phyloP scores from a whole-genome alignment of 2,888 invertebrate genomes.

The Megamerina dolium region DNA sequence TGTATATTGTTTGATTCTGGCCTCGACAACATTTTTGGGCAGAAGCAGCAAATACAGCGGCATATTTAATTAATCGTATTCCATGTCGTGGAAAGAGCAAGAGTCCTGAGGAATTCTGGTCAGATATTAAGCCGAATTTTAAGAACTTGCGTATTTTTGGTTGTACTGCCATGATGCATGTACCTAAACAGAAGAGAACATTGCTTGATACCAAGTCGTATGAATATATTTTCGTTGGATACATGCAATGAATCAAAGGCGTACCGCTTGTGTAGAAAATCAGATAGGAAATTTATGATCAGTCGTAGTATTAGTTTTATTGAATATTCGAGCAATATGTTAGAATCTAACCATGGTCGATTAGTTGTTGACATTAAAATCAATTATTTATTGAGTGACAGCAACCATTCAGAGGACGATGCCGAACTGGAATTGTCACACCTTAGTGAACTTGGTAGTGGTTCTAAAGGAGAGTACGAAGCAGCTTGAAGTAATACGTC shows the following conservation, averaged over 20 bases:
- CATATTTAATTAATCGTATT: too few species aligned
- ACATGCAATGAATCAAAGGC: conserved; percentile 2
- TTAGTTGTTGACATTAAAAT: background rate
- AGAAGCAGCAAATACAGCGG: background rate
- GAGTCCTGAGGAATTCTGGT: conserved; percentile 9
- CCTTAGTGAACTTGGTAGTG: too few species aligned
- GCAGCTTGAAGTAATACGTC: too few species aligned
- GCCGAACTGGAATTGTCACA: background rate
- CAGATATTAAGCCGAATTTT: conserved; percentile 2
- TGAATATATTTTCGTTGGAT: conserved; percentile 4
- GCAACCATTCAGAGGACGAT: background rate
- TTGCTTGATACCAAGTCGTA: conserved; percentile 10
- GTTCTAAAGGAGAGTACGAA: too few species aligned
- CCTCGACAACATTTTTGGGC: conserved; percentile 6
- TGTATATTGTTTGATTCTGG: conserved; percentile 17
- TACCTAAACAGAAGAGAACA: conserved; percentile 8
- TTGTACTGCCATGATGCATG: conserved; percentile 11
- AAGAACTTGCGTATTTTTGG: conserved; percentile 13
- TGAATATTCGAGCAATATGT: background rate
- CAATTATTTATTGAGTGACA: background rate
- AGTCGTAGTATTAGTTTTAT: background rate
- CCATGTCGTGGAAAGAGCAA: too few species aligned
- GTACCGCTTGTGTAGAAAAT: conserved; percentile 4
- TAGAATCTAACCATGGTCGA: background rate
- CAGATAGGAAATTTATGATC: background rate